Evolutionary conservation across 1,140 invertebrate genomes (phyloP).

Genomic region (Ceratina australensis): DNA sequence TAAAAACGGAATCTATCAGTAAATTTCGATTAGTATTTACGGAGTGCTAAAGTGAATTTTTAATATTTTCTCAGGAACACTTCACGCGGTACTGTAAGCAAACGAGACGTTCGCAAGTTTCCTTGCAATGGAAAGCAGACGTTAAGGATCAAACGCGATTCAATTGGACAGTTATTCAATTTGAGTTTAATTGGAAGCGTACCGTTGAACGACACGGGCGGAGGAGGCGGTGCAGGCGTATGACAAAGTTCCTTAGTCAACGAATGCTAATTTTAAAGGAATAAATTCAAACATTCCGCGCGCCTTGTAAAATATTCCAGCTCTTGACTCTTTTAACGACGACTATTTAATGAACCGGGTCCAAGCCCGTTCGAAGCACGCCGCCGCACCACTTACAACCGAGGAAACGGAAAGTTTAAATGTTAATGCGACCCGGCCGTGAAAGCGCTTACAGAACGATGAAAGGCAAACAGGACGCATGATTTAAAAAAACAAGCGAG

Average conservation of each 20-base stretch:
- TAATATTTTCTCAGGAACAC: no score
- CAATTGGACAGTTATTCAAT: background rate
- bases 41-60: no score
- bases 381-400: background rate
- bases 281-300: constrained; percentile 25
- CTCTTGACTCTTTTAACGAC: constrained; percentile 11
- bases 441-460: constrained; percentile 11
- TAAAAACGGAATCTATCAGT: no score
- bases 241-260: background rate
- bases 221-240: background rate
- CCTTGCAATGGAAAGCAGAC: background rate
- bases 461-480: constrained; percentile 15
- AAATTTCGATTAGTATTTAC: no score
- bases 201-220: constrained; percentile 5
- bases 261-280: constrained; percentile 35
- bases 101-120: background rate
- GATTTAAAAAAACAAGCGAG: background rate
- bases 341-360: constrained; percentile 30
- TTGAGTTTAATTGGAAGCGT: constrained; percentile 26
- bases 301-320: constrained; percentile 20
- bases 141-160: background rate
- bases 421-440: constrained; percentile 9
- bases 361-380: background rate
- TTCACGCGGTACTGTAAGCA: background rate
- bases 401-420: constrained; percentile 29